A percentile compares a stretch with the other conserved stretches of the same genome.
Evolutionary conservation across 2,888 invertebrate species (phyloP).

Genomic region (Herminia tarsipennalis): DNA sequence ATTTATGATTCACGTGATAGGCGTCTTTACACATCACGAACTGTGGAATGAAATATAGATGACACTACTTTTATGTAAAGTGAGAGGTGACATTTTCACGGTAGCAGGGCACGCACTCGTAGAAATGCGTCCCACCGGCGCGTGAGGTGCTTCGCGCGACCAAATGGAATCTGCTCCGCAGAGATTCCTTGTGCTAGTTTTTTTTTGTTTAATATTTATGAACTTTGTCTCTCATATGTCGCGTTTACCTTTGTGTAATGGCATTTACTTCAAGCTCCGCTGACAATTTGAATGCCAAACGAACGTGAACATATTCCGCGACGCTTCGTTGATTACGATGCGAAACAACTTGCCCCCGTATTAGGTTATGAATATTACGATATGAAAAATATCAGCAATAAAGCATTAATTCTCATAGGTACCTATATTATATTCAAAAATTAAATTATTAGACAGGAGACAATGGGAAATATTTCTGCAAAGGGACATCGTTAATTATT

Average conservation of each 20-base stretch:
- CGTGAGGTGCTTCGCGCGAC: constrained; percentile 57
- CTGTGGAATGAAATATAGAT: constrained; percentile 73
- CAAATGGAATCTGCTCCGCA: constrained; percentile 72
- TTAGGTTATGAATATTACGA: constrained; percentile 10
- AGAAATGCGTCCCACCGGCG: constrained; percentile 69
- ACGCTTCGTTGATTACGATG: constrained; percentile 55
- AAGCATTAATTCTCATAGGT: constrained; percentile 34
- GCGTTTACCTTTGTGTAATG: constrained; percentile 73
- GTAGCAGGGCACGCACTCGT: constrained; percentile 64
- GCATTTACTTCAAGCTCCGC: constrained; percentile 68
- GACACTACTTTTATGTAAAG: constrained; percentile 75
- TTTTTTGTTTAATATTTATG: constrained; percentile 81
- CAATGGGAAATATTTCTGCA: constrained; percentile 68
- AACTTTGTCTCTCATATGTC: constrained; percentile 70
- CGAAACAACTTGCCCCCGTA: constrained; percentile 11
- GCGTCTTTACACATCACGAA: constrained; percentile 71
- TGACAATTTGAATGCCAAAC: constrained; percentile 68
- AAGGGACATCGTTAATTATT: constrained; percentile 78
- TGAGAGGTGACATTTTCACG: constrained; percentile 73
- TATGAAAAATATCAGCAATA: constrained; percentile 22
- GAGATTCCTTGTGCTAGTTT: constrained; percentile 78
- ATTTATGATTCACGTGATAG: constrained; percentile 79
- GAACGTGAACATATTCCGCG: constrained; percentile 59
- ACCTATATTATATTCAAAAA: constrained; percentile 48
- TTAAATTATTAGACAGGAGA: constrained; percentile 65